Percentiles rank a stretch among this genome's conserved stretches.
These are phyloP conservation scores for Proteles cristata DNA, from an alignment of 2,113 vertebrate genomes.

Conservation along the genomic window DNA sequence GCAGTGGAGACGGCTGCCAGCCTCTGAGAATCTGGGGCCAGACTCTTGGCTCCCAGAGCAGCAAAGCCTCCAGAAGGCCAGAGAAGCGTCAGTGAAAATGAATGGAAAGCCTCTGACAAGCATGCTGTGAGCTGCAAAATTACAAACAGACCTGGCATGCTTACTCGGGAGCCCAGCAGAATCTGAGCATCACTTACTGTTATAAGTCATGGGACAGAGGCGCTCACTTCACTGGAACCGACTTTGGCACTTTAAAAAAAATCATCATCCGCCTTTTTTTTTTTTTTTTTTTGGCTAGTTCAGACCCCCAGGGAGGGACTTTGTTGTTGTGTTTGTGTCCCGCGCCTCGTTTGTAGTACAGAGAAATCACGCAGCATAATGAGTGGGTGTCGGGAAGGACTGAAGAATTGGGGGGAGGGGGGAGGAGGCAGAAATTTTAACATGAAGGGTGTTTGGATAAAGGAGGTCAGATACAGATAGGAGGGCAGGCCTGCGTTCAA, in stretches of 20 bases:
- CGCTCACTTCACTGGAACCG: conserved; percentile 15
- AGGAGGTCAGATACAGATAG: not conserved
- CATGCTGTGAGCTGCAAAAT: conserved; percentile 58
- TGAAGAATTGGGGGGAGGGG: not conserved
- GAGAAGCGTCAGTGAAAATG: not conserved
- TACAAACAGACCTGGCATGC: conserved; percentile 60
- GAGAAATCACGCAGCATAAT: not conserved
- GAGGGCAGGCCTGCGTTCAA: not conserved
- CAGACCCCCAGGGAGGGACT: conserved; percentile 50
- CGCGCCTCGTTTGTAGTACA: not conserved
- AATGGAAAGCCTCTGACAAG: conserved; percentile 58
- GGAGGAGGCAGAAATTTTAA: not conserved
- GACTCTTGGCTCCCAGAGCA: conserved; percentile 18
- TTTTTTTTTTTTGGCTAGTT: conserved; percentile 21
- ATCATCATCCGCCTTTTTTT: conserved; percentile 51
- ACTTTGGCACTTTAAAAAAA: conserved; percentile 48
- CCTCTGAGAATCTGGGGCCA: not conserved
- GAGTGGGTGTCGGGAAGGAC: not conserved
- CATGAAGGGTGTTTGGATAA: not conserved
- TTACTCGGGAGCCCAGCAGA: not conserved
- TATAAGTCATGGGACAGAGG: conserved; percentile 64
- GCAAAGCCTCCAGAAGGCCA: conserved; percentile 12
- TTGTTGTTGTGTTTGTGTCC: conserved; percentile 52
- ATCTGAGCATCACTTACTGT: not conserved
- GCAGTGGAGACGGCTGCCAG: not conserved